Evolutionary conservation across 2,113 vertebrate genomes (phyloP).

Genomic region (Brachyhypopomus occidentalis): DNA sequence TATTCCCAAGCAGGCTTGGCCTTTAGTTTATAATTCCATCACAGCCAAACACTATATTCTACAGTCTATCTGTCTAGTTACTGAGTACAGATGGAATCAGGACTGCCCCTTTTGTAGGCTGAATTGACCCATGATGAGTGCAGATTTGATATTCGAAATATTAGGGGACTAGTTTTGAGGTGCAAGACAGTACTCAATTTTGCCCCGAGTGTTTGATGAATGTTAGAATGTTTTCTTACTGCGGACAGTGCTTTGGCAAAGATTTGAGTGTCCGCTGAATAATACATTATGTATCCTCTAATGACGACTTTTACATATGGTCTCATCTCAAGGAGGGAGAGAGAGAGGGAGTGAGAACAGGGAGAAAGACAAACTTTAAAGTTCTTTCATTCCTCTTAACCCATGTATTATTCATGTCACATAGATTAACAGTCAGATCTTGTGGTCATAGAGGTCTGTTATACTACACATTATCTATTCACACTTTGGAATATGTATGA

Average conservation of each 20-base stretch:
- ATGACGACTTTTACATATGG: constrained; percentile 9
- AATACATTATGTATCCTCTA: constrained; percentile 6
- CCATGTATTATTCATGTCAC: constrained; percentile 26
- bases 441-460: constrained; percentile 6
- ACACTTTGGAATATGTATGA: constrained; percentile 30
- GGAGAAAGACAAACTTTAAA: constrained; percentile 4
- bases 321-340: not conserved
- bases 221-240: not conserved
- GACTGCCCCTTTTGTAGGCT: too few relatives aligned
- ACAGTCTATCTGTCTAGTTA: too few relatives aligned
- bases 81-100: too few relatives aligned
- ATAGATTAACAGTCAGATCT: constrained; percentile 4
- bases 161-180: not conserved
- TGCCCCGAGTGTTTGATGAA: not conserved
- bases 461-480: constrained; percentile 9
- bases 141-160: too few relatives aligned
- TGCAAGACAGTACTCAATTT: not conserved
- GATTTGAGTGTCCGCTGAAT: not conserved
- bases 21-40: too few relatives aligned
- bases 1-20: not conserved
- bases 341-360: not conserved
- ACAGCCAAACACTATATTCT: too few relatives aligned
- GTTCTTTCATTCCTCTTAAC: constrained; percentile 8
- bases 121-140: too few relatives aligned
- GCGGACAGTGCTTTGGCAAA: not conserved